A percentile compares a stretch with the other conserved stretches of the same genome.
phyloP scores from a whole-genome alignment of 2,888 invertebrate genomes.

The Apoda limacodes region DNA sequence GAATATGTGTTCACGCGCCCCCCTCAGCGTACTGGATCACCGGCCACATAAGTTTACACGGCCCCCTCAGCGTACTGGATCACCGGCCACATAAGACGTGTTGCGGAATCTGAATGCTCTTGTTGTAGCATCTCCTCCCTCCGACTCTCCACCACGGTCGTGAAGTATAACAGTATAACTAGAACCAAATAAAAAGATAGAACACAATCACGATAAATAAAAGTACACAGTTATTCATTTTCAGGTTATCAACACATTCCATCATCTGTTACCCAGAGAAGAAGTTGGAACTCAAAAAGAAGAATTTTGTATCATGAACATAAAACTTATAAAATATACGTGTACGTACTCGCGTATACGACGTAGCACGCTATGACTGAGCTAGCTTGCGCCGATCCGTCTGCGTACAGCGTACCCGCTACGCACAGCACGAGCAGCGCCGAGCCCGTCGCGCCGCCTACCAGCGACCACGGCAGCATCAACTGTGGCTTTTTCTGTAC shows the following conservation, averaged over 20 bases:
- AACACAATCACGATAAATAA: conserved; percentile 9
- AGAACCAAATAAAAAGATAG: conserved; percentile 19
- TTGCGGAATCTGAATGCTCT: conserved; percentile 26
- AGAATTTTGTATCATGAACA: conserved; percentile 2
- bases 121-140: conserved; percentile 34
- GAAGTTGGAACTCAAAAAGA: conserved; percentile 3
- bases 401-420: conserved; percentile 28
- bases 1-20: too few relatives aligned
- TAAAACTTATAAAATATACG: conserved; percentile 3
- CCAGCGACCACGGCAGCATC: conserved; percentile 39
- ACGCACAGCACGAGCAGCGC: conserved; percentile 29
- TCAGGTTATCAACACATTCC: neutral
- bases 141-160: conserved; percentile 41
- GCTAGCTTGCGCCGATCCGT: conserved; percentile 29
- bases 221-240: too few relatives aligned
- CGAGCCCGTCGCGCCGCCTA: conserved; percentile 32
- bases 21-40: too few relatives aligned
- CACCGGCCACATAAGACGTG: conserved; percentile 24
- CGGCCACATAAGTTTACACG: too few relatives aligned
- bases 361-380: conserved; percentile 41
- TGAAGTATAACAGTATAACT: conserved; percentile 39
- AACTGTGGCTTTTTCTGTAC: conserved; percentile 36
- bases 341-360: conserved; percentile 34
- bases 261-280: conserved; percentile 2
- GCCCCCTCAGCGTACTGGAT: conserved; percentile 13